A percentile compares a stretch with the other conserved stretches of the same genome.
phyloP scores from a whole-genome alignment of 2,113 vertebrate species.

The Saccopteryx leptura region DNA sequence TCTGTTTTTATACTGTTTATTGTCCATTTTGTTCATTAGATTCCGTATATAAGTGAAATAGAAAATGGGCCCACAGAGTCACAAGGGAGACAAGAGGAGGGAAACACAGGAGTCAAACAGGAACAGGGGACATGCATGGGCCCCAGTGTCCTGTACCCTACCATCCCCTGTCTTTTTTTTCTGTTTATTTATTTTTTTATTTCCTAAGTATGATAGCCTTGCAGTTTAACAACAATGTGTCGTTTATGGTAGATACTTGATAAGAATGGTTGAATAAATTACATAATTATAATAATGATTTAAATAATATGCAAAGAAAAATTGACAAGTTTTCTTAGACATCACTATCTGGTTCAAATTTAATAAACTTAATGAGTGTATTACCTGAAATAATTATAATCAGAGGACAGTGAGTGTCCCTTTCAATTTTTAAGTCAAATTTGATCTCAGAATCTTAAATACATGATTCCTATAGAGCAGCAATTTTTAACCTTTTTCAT shows the following conservation, averaged over 20 bases:
- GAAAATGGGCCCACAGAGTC: no score
- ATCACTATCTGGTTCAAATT: not conserved
- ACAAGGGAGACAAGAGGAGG: no score
- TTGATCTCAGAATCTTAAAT: constrained; percentile 63
- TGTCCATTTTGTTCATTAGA: no score
- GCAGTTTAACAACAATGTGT: not conserved
- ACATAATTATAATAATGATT: not conserved
- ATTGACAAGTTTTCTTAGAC: not conserved
- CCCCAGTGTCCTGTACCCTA: no score
- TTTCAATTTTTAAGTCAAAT: constrained; percentile 47
- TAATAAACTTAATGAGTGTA: not conserved
- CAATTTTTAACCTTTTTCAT: no score
- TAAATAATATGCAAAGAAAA: not conserved
- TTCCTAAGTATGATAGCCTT: not conserved
- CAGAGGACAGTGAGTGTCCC: not conserved
- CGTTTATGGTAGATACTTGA: not conserved
- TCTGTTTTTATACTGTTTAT: no score
- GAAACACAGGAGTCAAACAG: no score
- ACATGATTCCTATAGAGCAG: not conserved
- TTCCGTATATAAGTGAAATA: no score
- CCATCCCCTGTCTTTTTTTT: not conserved
- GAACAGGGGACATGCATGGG: no score
- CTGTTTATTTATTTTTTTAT: not conserved
- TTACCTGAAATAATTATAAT: not conserved
- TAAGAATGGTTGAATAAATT: constrained; percentile 22